Evolutionary conservation across 2,113 vertebrate species (phyloP), one percentile per base, ranked within the genome.

Genomic region (Xenus cinereus): DNA sequence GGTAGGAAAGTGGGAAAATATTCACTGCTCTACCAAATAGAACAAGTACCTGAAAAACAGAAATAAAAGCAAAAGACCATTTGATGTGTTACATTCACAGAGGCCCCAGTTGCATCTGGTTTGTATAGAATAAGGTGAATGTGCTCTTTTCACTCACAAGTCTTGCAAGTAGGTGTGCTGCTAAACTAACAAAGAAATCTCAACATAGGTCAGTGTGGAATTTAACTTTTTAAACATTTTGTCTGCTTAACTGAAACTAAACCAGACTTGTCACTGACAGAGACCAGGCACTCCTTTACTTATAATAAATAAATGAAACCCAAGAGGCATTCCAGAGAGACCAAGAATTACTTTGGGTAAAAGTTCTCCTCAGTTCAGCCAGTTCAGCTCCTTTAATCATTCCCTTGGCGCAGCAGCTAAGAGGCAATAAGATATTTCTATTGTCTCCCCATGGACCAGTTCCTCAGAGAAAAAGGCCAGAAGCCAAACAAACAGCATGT

Each of bases 1-100:
- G 98, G 97, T 99, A 99, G 28, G 99, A 99, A 41, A 99, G 98
- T 0, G 99, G 99, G 91, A 99, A 99, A 95, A 99, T 99, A 96
- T 99, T 99, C 84, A 99, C 98, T 3, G 99, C 99, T 96, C 99
- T 98, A 71, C 99, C 99, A 11, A 99, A 98, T 56, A 99, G 98
- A 72, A 99, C 98, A 78, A 99, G 98, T 41, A 99, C 98, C 99
- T 99, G 96, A 83, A 67, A 94, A 89, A 93, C 84, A 95, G 93
- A 67, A 89, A 89, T 10, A 19, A 89, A 74, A 92, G 56, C 33
- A 45, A 53, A 56, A 87, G 78, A 33, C 2, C 28, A 39, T 30
- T 39, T 62, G 74, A 53, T 41, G 33, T 24, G 59, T 39, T 27
- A 57, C 8, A 23, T 23, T 35, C 53, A 56, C 0, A 0, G 24